Percentiles rank a stretch among this genome's conserved stretches.
Evolutionary conservation across 2,113 vertebrate genomes (phyloP).

Genomic region (Vombatus ursinus): DNA sequence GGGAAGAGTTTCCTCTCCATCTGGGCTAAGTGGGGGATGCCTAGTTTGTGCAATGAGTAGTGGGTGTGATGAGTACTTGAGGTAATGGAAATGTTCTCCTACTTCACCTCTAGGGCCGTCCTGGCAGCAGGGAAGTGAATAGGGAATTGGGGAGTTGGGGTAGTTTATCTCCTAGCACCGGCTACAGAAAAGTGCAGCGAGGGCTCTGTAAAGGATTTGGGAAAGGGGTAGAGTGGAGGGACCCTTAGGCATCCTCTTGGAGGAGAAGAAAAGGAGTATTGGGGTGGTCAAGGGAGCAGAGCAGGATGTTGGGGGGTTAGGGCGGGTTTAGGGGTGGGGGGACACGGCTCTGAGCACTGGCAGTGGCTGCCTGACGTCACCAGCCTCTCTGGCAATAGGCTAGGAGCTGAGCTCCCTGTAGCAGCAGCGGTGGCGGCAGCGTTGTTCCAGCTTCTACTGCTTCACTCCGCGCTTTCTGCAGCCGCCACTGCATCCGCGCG

Average conservation of each 20-base stretch:
- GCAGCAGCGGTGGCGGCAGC: slow-evolving; percentile 62
- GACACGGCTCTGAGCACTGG: slow-evolving; percentile 73
- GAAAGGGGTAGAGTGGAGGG: not conserved
- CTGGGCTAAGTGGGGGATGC: not conserved
- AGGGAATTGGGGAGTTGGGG: not conserved
- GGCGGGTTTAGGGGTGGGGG: slow-evolving; percentile 61
- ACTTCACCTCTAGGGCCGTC: not conserved
- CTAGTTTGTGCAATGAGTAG: not conserved
- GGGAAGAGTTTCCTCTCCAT: not conserved
- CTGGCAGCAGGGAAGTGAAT: not conserved
- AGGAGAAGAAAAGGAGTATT: not conserved
- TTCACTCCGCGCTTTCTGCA: slow-evolving; percentile 81
- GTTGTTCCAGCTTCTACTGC: slow-evolving; percentile 70
- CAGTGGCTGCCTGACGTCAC: slow-evolving; percentile 83
- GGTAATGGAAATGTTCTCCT: slow-evolving; percentile 30
- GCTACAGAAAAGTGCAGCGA: not conserved
- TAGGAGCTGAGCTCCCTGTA: slow-evolving; percentile 79
- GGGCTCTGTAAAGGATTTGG: not conserved
- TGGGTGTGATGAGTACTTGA: not conserved
- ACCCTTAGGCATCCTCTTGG: not conserved
- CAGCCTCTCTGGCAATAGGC: slow-evolving; percentile 83
- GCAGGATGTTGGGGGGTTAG: slow-evolving; percentile 56
- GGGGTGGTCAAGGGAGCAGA: not conserved
- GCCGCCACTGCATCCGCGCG: slow-evolving; percentile 73
- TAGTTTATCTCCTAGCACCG: not conserved